phyloP scores from a whole-genome alignment of 2,888 invertebrate genomes.

The Agrochola litura region DNA sequence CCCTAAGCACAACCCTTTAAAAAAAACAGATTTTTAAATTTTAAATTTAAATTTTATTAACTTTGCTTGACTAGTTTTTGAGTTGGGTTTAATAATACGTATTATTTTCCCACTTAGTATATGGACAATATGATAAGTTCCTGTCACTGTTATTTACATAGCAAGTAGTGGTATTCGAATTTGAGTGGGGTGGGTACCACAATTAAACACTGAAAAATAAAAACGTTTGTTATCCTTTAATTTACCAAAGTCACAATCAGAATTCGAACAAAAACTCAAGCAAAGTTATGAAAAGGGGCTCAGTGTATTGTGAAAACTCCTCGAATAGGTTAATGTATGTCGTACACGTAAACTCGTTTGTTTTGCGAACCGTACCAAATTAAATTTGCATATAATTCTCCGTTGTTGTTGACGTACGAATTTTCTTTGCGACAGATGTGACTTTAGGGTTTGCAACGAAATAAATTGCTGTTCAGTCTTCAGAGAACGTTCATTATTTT shows the following conservation, averaged over 20 bases:
- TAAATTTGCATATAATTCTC: slow-evolving; percentile 61
- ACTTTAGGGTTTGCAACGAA: slow-evolving; percentile 41
- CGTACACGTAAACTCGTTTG: slow-evolving; percentile 53
- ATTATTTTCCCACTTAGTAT: too few species aligned
- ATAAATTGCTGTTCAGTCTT: slow-evolving; percentile 24
- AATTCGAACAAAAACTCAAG: slow-evolving; percentile 23
- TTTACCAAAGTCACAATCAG: slow-evolving; percentile 28
- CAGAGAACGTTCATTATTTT: slow-evolving; percentile 18
- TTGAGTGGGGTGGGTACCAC: too few species aligned
- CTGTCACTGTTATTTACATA: too few species aligned
- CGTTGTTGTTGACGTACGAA: slow-evolving; percentile 43
- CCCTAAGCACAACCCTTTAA: too few species aligned
- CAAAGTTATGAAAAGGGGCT: slow-evolving; percentile 28
- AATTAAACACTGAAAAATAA: too few species aligned
- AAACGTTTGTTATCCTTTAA: slow-evolving; percentile 9
- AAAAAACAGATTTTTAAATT: too few species aligned
- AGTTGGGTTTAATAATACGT: too few species aligned
- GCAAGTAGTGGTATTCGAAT: too few species aligned
- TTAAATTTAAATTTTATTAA: too few species aligned
- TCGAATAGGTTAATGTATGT: slow-evolving; percentile 45
- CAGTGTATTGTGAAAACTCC: slow-evolving; percentile 35
- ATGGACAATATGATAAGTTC: too few species aligned
- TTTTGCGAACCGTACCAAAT: slow-evolving; percentile 62
- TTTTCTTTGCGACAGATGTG: slow-evolving; percentile 49
- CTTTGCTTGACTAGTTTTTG: too few species aligned